Base-by-base conservation (phyloP, 1,140 invertebrate species). In the Lepidurus couesii region DNA sequence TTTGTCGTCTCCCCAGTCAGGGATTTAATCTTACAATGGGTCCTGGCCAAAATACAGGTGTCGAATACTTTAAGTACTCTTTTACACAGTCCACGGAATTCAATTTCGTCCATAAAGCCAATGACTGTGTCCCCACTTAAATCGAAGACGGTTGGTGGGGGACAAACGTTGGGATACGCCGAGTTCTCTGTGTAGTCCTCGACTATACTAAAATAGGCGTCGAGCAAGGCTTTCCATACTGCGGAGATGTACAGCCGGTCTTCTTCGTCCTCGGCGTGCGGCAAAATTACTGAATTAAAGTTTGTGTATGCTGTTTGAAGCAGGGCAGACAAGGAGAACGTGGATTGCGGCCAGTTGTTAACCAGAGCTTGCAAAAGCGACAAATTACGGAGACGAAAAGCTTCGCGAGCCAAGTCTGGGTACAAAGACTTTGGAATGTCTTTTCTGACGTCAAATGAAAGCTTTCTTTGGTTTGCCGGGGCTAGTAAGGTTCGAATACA, bases 51-150 rank as follows among this genome's bases (percentile, higher is more conserved):
- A 44, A 79, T 74, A 45, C 78, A 79, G 42, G 75, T 74, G n/a
- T 79, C 78, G 42, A 79, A 73, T 11, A 47, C 73, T 45, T 79
- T 75, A 7, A 74, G 74, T 6, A 79, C 44, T 44, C 78, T 34
- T 44, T 42, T 75, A n/a, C 78, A 73, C 16, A 79, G 73, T 7
- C 78, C 44, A 42, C 78, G 78, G 47, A 79, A 79, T 75, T 79
- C 78, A 6, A 45, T 74, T 47, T 79, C 78, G 73, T 21, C 44
- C 42, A 79, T 26, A 43, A 79, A 74, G 42, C 78, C 47, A 8
- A 34, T 73, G 21, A 79, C 43, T 10, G 65, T 13, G 43, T 75
- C 44, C 10, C 24, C 42, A 8, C 75, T 74, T n/a, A 79, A 16
- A 24, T 73, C 75, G 21, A 79, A 74, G 11, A 75, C 78, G 6